Evolutionary conservation across 2,113 vertebrate genomes (phyloP).

Genomic region (Ochotona curzoniae): DNA sequence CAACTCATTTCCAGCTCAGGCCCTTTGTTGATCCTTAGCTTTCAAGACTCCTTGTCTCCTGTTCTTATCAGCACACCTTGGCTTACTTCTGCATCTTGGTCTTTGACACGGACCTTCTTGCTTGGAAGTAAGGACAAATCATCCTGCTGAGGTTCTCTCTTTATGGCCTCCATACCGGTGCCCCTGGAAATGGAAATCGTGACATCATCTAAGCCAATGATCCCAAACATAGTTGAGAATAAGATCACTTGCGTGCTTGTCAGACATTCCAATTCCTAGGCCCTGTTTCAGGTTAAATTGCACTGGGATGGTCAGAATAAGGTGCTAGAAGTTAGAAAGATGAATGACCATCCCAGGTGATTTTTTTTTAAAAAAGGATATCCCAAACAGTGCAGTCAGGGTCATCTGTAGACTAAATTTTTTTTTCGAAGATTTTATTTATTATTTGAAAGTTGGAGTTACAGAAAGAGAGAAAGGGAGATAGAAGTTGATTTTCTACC

Average conservation of each 20-base stretch:
- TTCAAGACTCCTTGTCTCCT: not conserved
- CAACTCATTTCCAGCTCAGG: not conserved
- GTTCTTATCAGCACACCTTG: slow-evolving; percentile 52
- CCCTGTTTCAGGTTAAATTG: not conserved
- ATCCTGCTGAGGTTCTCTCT: slow-evolving; percentile 14
- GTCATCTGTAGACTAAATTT: too few relatives aligned
- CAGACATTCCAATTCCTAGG: not conserved
- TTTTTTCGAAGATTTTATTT: too few relatives aligned
- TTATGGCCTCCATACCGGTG: slow-evolving; percentile 47
- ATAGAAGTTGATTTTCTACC: too few relatives aligned
- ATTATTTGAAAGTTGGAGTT: too few relatives aligned
- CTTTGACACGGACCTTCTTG: slow-evolving; percentile 48
- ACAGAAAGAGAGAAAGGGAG: too few relatives aligned
- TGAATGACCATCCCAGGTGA: not conserved
- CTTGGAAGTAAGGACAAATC: slow-evolving; percentile 34
- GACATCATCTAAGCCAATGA: slow-evolving; percentile 55
- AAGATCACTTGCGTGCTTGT: not conserved
- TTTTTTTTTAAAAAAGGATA: too few relatives aligned
- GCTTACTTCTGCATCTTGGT: slow-evolving; percentile 25
- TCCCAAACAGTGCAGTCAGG: too few relatives aligned
- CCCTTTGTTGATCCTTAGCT: not conserved
- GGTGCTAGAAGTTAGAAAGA: not conserved
- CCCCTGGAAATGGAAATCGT: slow-evolving; percentile 54
- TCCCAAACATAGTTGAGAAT: not conserved
- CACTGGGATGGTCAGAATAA: not conserved